Base-by-base conservation (phyloP, 2,888 invertebrate species). In the Argynnis bischoffii region DNA sequence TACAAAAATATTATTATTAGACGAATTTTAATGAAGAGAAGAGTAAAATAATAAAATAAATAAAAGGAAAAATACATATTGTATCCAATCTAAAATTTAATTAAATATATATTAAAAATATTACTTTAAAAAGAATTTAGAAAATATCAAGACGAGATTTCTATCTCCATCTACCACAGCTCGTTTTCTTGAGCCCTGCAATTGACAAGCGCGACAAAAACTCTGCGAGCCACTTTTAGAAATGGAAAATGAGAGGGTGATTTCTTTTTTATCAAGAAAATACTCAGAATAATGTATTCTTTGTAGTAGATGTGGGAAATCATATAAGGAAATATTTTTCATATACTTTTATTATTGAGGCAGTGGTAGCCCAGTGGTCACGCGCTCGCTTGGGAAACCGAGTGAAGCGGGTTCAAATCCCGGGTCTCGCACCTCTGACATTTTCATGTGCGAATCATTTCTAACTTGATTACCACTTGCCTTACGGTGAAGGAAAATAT, bases 141-240 rank as follows among this genome's bases (percentile, higher is more conserved):
- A 69, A 69, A 60, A 61, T 69, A 68, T 63, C 31, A 61, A 68
- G 51, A 63, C 41, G 50, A 41, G 67, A 65, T 65, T 59, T 51
- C 64, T 51, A 65, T 63, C 67, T 69, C 61, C 57, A 50, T 50
- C 65, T 55, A 69, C 66, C 53, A 53, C 59, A 56, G 61, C 63
- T 72, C 65, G 65, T 66, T 71, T 69, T 66, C 67, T 69, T 26
- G 55, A 63, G 55, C 51, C 66, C 69, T 72, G 71, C 60, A 59
- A 64, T 71, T 72, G 72, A 72, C 71, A 69, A 72, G 65, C 55
- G 59, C 35, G 48, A 51, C 51, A 51, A 69, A 67, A 64, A 51
- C 35, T 56, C 13, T 54, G 53, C 18, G 46, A 54, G 70, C 55
- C 67, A 61, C 53, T 56, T 70, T 67, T 54, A 67, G 55, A 67